phyloP scores from a whole-genome alignment of 2,113 vertebrate species.

The Myiopsitta monachus region DNA sequence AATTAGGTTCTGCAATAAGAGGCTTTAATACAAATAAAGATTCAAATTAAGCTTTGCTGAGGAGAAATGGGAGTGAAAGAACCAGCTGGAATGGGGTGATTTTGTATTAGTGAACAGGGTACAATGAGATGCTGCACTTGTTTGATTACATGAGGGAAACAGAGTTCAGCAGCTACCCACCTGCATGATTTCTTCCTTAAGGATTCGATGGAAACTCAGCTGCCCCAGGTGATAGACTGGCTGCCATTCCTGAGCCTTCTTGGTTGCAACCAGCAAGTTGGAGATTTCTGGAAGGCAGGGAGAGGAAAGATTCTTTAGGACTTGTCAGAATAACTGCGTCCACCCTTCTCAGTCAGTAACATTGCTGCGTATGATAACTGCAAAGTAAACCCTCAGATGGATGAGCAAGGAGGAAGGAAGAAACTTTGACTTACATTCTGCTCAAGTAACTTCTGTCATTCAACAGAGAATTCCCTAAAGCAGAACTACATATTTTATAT shows the following conservation, averaged over 20 bases:
- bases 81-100: not conserved
- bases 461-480: not conserved
- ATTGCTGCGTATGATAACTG: fast-evolving
- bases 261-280: conserved; percentile 93
- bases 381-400: not conserved
- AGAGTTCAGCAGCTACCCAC: conserved; percentile 60
- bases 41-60: not conserved
- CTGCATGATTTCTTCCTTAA: conserved; percentile 90
- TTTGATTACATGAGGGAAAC: not conserved
- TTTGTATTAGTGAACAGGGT: too few relatives aligned
- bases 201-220: conserved; percentile 91
- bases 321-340: not conserved
- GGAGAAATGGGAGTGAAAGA: not conserved
- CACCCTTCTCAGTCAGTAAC: not conserved
- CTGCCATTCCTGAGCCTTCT: conserved; percentile 80
- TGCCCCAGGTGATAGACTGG: conserved; percentile 78
- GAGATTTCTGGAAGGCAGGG: conserved; percentile 84
- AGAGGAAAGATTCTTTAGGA: not conserved
- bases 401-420: not conserved
- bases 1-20: not conserved
- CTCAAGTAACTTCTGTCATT: not conserved
- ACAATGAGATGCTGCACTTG: too few relatives aligned
- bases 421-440: not conserved
- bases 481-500: not conserved
- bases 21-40: not conserved